Conservation (phyloP, 1,140 invertebrate genomes). For the Archivesica marissinica region DNA sequence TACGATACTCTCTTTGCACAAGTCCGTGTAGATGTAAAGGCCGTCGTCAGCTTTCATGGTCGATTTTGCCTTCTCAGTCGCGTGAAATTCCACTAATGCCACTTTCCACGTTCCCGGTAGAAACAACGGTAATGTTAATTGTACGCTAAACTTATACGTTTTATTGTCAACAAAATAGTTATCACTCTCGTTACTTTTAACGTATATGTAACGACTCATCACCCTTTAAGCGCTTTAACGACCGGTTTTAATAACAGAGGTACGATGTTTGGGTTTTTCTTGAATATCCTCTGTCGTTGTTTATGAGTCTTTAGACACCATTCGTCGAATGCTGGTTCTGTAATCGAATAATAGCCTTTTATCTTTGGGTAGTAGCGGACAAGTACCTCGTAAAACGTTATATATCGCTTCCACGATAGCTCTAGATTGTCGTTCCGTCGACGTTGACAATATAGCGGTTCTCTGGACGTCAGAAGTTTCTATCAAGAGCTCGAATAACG, state of each 20-base stretch:
- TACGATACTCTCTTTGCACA: conserved; percentile 51
- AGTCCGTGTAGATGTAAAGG: conserved; percentile 34
- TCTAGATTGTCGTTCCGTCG: not conserved
- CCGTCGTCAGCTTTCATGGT: not conserved
- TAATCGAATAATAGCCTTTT: not conserved
- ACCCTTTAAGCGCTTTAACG: not conserved
- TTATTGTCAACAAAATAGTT: conserved; percentile 29
- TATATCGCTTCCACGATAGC: conserved; percentile 29
- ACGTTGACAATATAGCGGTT: not conserved
- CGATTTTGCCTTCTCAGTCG: not conserved
- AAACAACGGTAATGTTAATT: conserved; percentile 13
- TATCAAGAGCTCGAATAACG: not conserved
- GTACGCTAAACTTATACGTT: conserved; percentile 17
- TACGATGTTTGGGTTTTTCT: not conserved
- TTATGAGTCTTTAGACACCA: conserved; percentile 22
- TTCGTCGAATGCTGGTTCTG: not conserved
- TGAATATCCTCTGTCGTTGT: conserved; percentile 16
- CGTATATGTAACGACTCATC: not conserved
- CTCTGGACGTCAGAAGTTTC: not conserved
- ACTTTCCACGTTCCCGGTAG: conserved; percentile 35
- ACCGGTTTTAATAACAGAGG: conserved; percentile 20
- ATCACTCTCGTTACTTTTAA: conserved; percentile 40
- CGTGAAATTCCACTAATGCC: conserved; percentile 15
- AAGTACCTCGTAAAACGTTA: conserved; percentile 25
- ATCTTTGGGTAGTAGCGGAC: not conserved